A percentile compares a stretch with the other conserved stretches of the same genome.
These are phyloP conservation scores for Orthosia incerta DNA, from an alignment of 2,888 invertebrate genomes.

Conservation along the genomic window DNA sequence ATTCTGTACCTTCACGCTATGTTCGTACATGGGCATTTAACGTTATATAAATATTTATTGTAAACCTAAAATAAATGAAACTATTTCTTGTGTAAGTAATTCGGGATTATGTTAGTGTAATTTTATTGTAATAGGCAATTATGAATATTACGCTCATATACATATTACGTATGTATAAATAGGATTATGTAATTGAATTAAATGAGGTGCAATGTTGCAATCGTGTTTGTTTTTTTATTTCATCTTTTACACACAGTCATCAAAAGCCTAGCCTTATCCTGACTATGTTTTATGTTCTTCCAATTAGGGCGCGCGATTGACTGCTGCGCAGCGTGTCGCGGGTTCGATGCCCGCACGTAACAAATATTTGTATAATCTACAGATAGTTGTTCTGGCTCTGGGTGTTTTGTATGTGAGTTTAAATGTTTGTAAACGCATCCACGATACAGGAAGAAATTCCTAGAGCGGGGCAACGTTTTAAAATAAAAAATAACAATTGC, in stretches of 20 bases:
- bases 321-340: too few relatives aligned
- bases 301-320: too few relatives aligned
- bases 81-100: conserved; percentile 73
- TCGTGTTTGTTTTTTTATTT: conserved; percentile 63
- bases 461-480: too few relatives aligned
- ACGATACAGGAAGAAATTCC: too few relatives aligned
- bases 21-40: conserved; percentile 96
- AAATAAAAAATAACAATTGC: too few relatives aligned
- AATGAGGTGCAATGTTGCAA: conserved; percentile 82
- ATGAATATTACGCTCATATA: conserved; percentile 80
- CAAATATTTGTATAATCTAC: too few relatives aligned
- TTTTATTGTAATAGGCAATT: conserved; percentile 76
- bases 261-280: not conserved
- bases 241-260: not conserved
- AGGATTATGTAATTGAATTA: conserved; percentile 82
- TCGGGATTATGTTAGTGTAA: conserved; percentile 75
- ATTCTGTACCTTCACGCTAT: conserved; percentile 95
- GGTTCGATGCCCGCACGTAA: too few relatives aligned
- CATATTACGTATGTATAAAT: conserved; percentile 84
- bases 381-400: too few relatives aligned
- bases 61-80: conserved; percentile 68
- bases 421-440: too few relatives aligned
- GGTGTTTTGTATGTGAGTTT: too few relatives aligned
- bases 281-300: not conserved
- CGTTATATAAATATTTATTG: conserved; percentile 66